A percentile compares a stretch with the other conserved stretches of the same genome.
phyloP scores from a whole-genome alignment of 2,888 invertebrate species.

The Dryadula phaetusa region DNA sequence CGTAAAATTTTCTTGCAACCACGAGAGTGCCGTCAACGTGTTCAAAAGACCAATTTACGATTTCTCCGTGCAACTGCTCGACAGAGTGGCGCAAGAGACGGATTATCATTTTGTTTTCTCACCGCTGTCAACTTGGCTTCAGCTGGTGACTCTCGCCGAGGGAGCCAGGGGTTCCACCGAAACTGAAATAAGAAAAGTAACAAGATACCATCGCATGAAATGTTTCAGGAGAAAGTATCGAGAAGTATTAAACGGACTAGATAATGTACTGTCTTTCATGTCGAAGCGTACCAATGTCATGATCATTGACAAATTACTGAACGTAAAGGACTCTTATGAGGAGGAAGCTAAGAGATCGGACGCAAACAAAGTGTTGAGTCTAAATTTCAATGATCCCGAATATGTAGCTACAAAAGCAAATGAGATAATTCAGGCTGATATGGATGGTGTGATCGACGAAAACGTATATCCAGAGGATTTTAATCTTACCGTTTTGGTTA shows the following conservation, averaged over 20 bases:
- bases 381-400: conserved; percentile 56
- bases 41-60: conserved; percentile 61
- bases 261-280: conserved; percentile 51
- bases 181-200: conserved; percentile 61
- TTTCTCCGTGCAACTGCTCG: conserved; percentile 63
- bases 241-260: conserved; percentile 54
- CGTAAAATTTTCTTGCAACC: conserved; percentile 53
- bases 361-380: conserved; percentile 54
- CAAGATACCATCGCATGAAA: conserved; percentile 55
- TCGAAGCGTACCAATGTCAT: conserved; percentile 58
- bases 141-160: conserved; percentile 62
- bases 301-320: conserved; percentile 57
- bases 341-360: conserved; percentile 53
- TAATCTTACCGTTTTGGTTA: conserved; percentile 54
- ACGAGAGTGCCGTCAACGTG: conserved; percentile 52
- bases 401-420: conserved; percentile 56
- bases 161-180: conserved; percentile 60
- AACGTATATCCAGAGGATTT: conserved; percentile 61
- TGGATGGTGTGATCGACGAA: conserved; percentile 52
- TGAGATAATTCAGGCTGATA: conserved; percentile 50
- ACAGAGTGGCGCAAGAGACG: conserved; percentile 59
- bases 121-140: conserved; percentile 67
- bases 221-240: conserved; percentile 61
- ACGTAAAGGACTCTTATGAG: conserved; percentile 56
- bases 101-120: conserved; percentile 68